Evolutionary conservation across 2,888 invertebrate genomes (phyloP).

Genomic region (Coelogynopora nodosa): DNA sequence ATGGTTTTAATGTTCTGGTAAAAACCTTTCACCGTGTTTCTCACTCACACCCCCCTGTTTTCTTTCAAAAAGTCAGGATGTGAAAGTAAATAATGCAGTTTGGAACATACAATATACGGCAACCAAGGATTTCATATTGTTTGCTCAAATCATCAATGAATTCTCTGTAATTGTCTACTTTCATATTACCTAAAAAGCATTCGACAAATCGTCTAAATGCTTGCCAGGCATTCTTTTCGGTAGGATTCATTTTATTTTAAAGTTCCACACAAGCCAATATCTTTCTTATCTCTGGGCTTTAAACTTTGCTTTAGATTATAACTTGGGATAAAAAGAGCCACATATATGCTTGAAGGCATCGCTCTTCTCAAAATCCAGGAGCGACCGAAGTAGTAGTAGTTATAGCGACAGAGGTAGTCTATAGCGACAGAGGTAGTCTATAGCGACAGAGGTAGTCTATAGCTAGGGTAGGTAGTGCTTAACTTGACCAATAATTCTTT

Average conservation of each 20-base stretch:
- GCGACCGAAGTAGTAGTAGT: too few relatives aligned
- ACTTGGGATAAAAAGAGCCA: background rate
- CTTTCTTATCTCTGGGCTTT: background rate
- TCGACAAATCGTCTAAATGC: background rate
- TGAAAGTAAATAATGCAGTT: background rate
- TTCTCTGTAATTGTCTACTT: background rate
- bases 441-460: too few relatives aligned
- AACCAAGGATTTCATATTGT: background rate
- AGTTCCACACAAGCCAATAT: background rate
- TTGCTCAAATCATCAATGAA: background rate
- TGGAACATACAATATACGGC: background rate
- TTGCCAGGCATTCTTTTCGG: background rate
- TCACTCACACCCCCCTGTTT: background rate
- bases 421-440: too few relatives aligned
- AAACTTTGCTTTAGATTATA: background rate
- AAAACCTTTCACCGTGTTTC: background rate
- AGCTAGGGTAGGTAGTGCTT: too few relatives aligned
- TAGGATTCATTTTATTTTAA: background rate
- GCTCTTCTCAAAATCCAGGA: background rate
- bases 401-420: too few relatives aligned
- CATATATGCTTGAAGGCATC: background rate
- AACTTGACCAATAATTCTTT: too few relatives aligned
- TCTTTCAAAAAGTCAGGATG: background rate
- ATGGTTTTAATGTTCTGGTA: background rate
- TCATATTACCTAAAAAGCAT: background rate